These are phyloP conservation scores for Perdita meconis DNA, from an alignment of 2,888 invertebrate genomes.

Conservation along the genomic window DNA sequence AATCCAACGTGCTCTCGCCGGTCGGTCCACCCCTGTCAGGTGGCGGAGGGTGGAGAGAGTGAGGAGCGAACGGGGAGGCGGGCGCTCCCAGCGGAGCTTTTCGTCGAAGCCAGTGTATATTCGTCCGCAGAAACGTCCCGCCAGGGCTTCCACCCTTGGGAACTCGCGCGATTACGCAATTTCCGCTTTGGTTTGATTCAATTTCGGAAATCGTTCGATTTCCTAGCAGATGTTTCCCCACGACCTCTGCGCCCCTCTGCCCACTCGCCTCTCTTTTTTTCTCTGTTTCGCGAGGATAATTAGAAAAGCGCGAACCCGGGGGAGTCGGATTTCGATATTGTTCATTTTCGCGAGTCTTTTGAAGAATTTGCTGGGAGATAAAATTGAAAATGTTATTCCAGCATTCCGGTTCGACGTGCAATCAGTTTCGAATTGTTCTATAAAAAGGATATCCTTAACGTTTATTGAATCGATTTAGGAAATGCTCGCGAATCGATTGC, in stretches of 20 bases:
- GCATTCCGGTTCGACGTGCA: too few relatives aligned
- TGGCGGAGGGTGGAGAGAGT: conserved; percentile 20
- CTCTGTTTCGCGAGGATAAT: conserved; percentile 33
- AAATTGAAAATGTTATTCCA: neutral
- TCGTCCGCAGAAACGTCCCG: conserved; percentile 61
- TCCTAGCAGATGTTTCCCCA: conserved; percentile 58
- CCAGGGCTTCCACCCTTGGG: conserved; percentile 33
- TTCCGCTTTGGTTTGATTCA: conserved; percentile 78
- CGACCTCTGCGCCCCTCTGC: neutral
- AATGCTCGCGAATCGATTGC: neutral
- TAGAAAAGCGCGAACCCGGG: conserved; percentile 7
- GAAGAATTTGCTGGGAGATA: neutral
- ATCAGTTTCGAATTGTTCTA: too few relatives aligned
- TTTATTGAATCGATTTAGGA: too few relatives aligned
- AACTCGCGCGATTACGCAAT: conserved; percentile 76
- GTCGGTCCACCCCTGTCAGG: conserved; percentile 33
- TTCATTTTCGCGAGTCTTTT: neutral
- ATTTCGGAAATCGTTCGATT: conserved; percentile 75
- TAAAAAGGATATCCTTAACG: too few relatives aligned
- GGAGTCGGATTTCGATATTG: conserved; percentile 2
- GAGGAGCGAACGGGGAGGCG: conserved; percentile 21
- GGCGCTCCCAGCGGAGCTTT: conserved; percentile 65
- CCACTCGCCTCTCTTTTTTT: neutral
- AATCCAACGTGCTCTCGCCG: conserved; percentile 51
- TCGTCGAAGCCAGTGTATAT: conserved; percentile 46